Evolutionary conservation across 2,888 invertebrate species (phyloP).

Genomic region (Cerceris ruficornis): DNA sequence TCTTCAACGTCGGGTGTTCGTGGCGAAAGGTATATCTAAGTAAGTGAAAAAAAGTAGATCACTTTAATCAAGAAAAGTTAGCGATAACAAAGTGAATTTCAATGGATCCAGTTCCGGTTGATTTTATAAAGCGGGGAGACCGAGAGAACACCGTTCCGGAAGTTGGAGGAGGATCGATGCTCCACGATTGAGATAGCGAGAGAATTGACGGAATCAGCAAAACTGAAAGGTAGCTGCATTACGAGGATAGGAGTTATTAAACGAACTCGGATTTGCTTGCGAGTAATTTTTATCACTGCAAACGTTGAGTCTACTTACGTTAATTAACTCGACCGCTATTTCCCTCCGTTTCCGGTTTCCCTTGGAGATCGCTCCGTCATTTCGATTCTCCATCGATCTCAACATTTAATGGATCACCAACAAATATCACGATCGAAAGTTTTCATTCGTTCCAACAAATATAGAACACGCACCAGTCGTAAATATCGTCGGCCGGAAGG

Average conservation of each 20-base stretch:
- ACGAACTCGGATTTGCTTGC: slow-evolving; percentile 10
- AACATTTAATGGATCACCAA: too few species aligned
- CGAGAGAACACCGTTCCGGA: background rate
- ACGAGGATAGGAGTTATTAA: slow-evolving; percentile 24
- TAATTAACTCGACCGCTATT: background rate
- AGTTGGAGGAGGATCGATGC: background rate
- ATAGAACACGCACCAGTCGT: slow-evolving; percentile 7
- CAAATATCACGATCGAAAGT: background rate
- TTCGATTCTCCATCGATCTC: background rate
- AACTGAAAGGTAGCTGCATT: slow-evolving; percentile 25
- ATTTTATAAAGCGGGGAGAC: slow-evolving; percentile 8
- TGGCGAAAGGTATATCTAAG: background rate
- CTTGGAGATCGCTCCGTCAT: background rate
- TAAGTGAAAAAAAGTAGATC: slow-evolving; percentile 15
- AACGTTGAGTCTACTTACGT: background rate
- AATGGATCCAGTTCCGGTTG: slow-evolving; percentile 26
- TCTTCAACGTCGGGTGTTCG: too few species aligned
- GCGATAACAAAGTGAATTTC: slow-evolving; percentile 38
- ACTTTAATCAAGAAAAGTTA: slow-evolving; percentile 41
- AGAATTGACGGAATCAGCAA: slow-evolving; percentile 24
- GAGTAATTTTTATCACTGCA: background rate
- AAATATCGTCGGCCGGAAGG: slow-evolving; percentile 33
- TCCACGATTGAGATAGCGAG: slow-evolving; percentile 2
- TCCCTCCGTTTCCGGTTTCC: background rate
- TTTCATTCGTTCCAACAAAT: background rate